A percentile compares a stretch with the other conserved stretches of the same genome.
These are phyloP conservation scores for Nebria salina DNA, from an alignment of 2,888 invertebrate genomes.

Conservation along the genomic window DNA sequence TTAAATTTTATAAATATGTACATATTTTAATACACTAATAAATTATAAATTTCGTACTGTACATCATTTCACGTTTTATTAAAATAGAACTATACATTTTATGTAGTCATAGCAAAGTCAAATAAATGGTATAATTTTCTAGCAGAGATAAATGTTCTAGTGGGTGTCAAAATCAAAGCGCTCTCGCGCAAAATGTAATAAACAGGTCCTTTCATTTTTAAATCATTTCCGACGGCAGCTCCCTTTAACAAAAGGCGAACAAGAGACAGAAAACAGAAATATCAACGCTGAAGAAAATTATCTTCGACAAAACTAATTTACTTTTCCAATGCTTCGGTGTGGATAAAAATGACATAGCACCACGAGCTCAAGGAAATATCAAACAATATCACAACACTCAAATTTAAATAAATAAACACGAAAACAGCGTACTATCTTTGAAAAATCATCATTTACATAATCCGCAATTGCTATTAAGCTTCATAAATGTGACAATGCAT, in stretches of 20 bases:
- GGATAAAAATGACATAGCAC: not conserved
- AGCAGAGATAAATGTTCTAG: too few relatives aligned
- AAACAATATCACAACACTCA: not conserved
- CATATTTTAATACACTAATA: too few relatives aligned
- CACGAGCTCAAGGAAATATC: not conserved
- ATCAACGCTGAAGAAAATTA: not conserved
- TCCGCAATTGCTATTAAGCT: not conserved
- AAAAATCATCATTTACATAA: not conserved
- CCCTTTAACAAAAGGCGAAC: not conserved
- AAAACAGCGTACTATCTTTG: not conserved
- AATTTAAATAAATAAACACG: not conserved
- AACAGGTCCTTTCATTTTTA: not conserved
- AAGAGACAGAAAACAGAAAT: not conserved
- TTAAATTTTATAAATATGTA: too few relatives aligned
- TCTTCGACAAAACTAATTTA: conserved; percentile 1
- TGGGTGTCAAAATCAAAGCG: too few relatives aligned
- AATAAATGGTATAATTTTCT: too few relatives aligned
- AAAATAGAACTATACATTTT: too few relatives aligned
- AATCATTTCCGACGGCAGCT: not conserved
- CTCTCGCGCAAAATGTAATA: not conserved
- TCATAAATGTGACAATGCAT: not conserved
- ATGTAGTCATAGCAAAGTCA: too few relatives aligned
- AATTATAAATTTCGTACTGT: too few relatives aligned
- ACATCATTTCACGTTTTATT: too few relatives aligned
- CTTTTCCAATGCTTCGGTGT: not conserved